These are phyloP conservation scores for Heteropelma amictum DNA, from an alignment of 2,888 invertebrate species.

Conservation along the genomic window DNA sequence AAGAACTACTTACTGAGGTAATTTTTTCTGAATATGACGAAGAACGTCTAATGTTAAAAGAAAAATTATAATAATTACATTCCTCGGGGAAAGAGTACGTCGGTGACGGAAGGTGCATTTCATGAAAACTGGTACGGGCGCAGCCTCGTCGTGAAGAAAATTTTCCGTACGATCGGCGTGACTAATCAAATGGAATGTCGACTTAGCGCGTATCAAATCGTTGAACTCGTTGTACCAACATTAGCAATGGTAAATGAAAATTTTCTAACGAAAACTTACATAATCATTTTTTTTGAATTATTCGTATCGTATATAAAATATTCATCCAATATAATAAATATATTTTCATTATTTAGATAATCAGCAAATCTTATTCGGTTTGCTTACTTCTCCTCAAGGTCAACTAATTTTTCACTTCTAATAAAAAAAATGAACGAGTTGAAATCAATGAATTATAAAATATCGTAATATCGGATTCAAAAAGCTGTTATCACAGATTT, in stretches of 20 bases:
- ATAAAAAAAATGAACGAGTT: no score
- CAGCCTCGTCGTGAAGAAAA: conserved; percentile 24
- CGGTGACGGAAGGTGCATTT: conserved; percentile 58
- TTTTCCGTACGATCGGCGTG: conserved; percentile 50
- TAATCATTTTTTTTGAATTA: not conserved
- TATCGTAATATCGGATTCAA: no score
- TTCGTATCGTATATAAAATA: not conserved
- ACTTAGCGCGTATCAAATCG: conserved; percentile 50
- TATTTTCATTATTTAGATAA: conserved; percentile 19
- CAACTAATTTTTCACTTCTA: not conserved
- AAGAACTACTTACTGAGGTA: conserved; percentile 65
- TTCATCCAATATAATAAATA: not conserved
- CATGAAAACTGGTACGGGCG: conserved; percentile 59
- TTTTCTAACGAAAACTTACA: not conserved
- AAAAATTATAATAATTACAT: not conserved
- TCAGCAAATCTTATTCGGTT: conserved; percentile 35
- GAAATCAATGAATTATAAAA: no score
- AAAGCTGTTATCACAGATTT: no score
- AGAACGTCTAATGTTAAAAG: not conserved
- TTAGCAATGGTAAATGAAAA: conserved; percentile 44
- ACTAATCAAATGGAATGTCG: conserved; percentile 57
- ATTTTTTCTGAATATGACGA: not conserved
- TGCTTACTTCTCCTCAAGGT: conserved; percentile 21
- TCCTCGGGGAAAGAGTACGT: conserved; percentile 54
- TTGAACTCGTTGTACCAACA: conserved; percentile 61